A percentile compares a stretch with the other conserved stretches of the same genome.
Conservation (phyloP, 2,113 vertebrate genomes). For the Choloepus hoffmanni region DNA sequence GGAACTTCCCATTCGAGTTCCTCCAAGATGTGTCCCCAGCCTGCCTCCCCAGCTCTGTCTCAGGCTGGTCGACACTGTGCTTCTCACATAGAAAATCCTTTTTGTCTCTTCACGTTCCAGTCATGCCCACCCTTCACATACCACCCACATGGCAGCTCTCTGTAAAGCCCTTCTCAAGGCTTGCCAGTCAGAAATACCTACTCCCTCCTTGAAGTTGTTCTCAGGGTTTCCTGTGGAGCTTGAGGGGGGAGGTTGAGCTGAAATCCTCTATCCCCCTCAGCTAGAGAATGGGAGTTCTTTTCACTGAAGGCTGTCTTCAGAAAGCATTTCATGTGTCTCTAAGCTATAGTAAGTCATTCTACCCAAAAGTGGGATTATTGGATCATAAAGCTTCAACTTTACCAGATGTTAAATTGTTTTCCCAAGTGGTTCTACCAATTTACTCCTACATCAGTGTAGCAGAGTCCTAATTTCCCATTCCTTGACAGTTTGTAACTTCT, state of each 20-base stretch:
- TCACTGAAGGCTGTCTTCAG: background rate
- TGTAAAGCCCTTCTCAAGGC: rapidly evolving
- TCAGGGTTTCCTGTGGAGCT: background rate
- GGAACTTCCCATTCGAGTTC: background rate
- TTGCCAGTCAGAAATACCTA: background rate
- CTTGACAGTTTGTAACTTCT: background rate
- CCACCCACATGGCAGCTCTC: background rate
- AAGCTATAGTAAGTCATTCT: background rate
- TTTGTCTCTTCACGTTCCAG: background rate
- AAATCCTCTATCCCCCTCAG: too few relatives aligned
- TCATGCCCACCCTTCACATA: background rate
- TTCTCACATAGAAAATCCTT: background rate
- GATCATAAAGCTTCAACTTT: background rate
- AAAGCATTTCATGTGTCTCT: background rate
- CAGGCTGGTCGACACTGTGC: too few relatives aligned
- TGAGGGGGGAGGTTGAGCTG: background rate
- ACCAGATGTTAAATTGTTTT: background rate
- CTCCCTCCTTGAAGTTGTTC: background rate
- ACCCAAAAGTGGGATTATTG: background rate
- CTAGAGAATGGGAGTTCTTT: too few relatives aligned
- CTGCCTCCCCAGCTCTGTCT: background rate
- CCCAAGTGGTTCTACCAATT: background rate
- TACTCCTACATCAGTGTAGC: too few relatives aligned
- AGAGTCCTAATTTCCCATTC: too few relatives aligned
- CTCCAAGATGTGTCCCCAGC: too few relatives aligned